phyloP scores from a whole-genome alignment of 2,113 vertebrate genomes.

The Coptodon rendalli region DNA sequence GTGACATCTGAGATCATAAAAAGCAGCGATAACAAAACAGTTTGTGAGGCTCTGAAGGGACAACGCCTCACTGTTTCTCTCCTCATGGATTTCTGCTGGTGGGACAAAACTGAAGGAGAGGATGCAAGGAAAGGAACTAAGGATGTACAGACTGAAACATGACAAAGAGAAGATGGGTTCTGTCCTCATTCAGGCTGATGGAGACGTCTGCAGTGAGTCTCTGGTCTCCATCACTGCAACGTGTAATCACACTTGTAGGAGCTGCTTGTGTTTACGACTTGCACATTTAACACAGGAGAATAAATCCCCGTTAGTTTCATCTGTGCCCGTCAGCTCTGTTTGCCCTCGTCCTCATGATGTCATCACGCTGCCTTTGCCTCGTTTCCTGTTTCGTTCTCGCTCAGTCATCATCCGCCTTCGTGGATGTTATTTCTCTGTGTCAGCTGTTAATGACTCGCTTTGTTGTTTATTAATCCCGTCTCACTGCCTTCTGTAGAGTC shows the following conservation, averaged over 20 bases:
- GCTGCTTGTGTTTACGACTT: background rate
- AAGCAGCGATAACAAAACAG: background rate
- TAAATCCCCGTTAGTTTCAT: background rate
- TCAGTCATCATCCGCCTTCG: background rate
- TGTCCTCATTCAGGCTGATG: background rate
- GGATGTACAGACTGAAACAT: background rate
- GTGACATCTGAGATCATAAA: background rate
- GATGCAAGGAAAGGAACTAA: background rate
- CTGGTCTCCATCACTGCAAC: background rate
- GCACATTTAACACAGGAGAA: background rate
- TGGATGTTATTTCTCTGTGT: background rate
- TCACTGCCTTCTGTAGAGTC: background rate
- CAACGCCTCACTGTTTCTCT: background rate
- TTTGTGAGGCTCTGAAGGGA: background rate
- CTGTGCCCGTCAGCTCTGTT: background rate
- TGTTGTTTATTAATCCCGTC: background rate
- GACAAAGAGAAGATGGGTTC: background rate
- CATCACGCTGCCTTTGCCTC: background rate
- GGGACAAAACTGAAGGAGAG: background rate
- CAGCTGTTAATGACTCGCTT: fast-evolving
- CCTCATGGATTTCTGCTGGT: background rate
- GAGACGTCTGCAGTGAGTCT: background rate
- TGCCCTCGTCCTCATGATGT: background rate
- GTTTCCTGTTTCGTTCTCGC: background rate
- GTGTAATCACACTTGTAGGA: background rate